A percentile compares a stretch with the other conserved stretches of the same genome.
Conservation (phyloP, 2,888 invertebrate species). For the Leptinotarsa haldemani region DNA sequence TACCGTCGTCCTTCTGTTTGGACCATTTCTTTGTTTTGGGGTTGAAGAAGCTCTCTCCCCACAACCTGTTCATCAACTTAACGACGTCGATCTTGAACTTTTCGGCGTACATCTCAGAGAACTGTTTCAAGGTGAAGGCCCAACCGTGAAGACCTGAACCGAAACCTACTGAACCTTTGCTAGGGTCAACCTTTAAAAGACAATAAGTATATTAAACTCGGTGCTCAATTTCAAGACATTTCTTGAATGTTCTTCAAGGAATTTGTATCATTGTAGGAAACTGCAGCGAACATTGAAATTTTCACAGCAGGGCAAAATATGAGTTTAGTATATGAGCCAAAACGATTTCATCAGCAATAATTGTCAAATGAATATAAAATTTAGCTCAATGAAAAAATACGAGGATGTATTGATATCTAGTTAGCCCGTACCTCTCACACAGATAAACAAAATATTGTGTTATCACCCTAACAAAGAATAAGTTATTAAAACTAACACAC, state of each 20-base stretch:
- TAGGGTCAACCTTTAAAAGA: conserved; percentile 84
- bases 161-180: conserved; percentile 99
- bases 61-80: conserved; percentile 94
- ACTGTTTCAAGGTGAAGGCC: conserved; percentile 99
- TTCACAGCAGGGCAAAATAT: conserved; percentile 60
- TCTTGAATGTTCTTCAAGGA: neutral
- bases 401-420: too few relatives aligned
- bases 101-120: conserved; percentile 98
- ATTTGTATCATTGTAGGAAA: conserved; percentile 60
- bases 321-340: conserved; percentile 55
- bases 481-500: too few relatives aligned
- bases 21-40: conserved; percentile 98
- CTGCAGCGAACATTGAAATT: conserved; percentile 52
- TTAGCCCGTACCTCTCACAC: too few relatives aligned
- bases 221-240: neutral
- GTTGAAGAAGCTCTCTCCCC: conserved; percentile 98
- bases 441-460: too few relatives aligned
- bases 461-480: too few relatives aligned
- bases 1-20: conserved; percentile 88
- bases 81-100: conserved; percentile 98
- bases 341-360: conserved; percentile 32
- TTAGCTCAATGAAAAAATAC: neutral
- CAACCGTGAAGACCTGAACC: conserved; percentile 99
- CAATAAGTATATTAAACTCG: neutral
- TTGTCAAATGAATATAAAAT: neutral